A percentile compares a stretch with the other conserved stretches of the same genome.
Evolutionary conservation across 2,113 vertebrate genomes (phyloP).

Genomic region (Lutjanus erythropterus): DNA sequence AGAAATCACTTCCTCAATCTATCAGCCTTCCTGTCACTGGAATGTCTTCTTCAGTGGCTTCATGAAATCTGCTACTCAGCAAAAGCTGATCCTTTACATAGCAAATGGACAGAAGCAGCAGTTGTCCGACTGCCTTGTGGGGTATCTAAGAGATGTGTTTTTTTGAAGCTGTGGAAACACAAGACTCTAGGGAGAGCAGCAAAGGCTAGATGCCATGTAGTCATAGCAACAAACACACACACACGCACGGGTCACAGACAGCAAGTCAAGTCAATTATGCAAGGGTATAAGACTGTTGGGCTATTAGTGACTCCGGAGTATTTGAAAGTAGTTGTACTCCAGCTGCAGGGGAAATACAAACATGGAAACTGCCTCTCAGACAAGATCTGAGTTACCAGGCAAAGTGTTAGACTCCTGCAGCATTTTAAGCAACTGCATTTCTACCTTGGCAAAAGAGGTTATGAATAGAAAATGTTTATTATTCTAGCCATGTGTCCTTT

Average conservation of each 20-base stretch:
- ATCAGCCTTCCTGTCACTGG: conserved; percentile 23
- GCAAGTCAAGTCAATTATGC: conserved; percentile 42
- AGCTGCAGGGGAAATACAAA: not conserved
- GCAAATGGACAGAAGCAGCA: conserved; percentile 48
- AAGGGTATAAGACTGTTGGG: conserved; percentile 1
- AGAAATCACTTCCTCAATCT: conserved; percentile 25
- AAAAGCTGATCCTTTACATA: conserved; percentile 13
- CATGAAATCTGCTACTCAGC: conserved; percentile 32
- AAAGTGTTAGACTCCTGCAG: not conserved
- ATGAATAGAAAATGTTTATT: not conserved
- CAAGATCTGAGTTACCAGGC: not conserved
- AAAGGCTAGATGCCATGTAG: conserved; percentile 31
- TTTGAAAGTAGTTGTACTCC: not conserved
- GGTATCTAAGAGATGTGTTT: conserved; percentile 9
- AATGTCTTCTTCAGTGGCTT: conserved; percentile 34
- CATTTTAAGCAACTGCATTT: not conserved
- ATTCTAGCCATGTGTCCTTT: not conserved
- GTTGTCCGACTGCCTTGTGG: conserved; percentile 27
- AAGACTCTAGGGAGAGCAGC: conserved; percentile 7
- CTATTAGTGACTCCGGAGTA: conserved; percentile 1
- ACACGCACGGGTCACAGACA: conserved; percentile 22
- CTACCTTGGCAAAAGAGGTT: not conserved
- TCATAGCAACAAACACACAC: conserved; percentile 62
- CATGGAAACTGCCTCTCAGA: not conserved
- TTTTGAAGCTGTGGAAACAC: conserved; percentile 30